phyloP scores from a whole-genome alignment of 2,888 invertebrate genomes.

The Pristionchus entomophagus region DNA sequence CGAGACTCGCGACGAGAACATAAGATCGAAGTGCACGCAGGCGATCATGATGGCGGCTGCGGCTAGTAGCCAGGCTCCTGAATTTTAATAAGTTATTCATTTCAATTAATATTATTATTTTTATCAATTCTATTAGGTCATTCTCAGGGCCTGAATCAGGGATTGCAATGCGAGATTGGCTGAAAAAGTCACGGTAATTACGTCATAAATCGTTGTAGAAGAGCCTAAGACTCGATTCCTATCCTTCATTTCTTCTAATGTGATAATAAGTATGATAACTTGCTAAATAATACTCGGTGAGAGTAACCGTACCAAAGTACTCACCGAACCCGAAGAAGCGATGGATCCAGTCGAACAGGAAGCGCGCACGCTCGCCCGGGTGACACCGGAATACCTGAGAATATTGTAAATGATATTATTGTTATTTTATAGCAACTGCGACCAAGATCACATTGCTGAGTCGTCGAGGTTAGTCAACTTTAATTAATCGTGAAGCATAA shows the following conservation, averaged over 20 bases:
- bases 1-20: conserved; percentile 54
- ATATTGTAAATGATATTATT: not conserved
- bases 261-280: too few species aligned
- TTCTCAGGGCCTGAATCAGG: too few species aligned
- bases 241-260: too few species aligned
- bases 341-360: conserved; percentile 61
- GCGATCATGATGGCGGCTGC: conserved; percentile 63
- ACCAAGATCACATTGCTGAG: not conserved
- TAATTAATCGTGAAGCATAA: not conserved
- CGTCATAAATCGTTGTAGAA: not conserved
- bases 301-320: not conserved
- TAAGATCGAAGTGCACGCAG: conserved; percentile 55
- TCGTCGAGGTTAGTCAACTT: not conserved
- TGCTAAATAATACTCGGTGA: too few species aligned
- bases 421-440: not conserved
- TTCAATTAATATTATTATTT: not conserved
- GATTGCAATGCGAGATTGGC: not conserved
- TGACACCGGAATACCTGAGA: conserved; percentile 56
- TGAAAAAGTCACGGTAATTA: not conserved
- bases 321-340: conserved; percentile 58
- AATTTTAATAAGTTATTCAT: not conserved
- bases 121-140: too few species aligned
- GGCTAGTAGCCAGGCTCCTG: conserved; percentile 53
- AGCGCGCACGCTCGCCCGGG: conserved; percentile 54
- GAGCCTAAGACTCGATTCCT: too few species aligned